phyloP scores from a whole-genome alignment of 2,888 invertebrate species.

The Dexiosoma caninum region DNA sequence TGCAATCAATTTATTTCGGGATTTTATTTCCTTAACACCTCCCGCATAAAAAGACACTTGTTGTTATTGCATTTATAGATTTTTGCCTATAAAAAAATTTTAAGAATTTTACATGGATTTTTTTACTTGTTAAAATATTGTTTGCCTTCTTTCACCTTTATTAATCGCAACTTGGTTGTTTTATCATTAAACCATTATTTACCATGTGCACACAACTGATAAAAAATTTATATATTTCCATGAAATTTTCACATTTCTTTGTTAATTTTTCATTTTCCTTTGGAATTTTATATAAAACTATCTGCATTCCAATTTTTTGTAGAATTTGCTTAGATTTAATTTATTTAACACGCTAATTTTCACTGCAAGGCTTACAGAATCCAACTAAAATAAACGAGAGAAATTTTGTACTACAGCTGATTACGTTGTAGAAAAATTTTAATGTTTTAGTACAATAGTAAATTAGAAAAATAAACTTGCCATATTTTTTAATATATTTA shows the following conservation, averaged over 20 bases:
- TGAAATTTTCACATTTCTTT: neutral
- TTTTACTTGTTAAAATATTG: neutral
- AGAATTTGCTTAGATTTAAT: too few species aligned
- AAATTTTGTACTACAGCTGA: conserved; percentile 32
- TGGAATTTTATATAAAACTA: neutral
- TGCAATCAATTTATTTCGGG: neutral
- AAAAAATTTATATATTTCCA: neutral
- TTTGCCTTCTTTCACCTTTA: neutral
- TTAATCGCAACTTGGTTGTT: neutral
- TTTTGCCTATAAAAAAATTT: neutral
- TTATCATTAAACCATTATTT: neutral
- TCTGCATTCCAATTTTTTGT: neutral
- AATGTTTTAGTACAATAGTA: conserved; percentile 5
- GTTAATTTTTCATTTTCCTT: too few species aligned
- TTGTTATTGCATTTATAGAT: conserved; percentile 30
- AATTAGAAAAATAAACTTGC: neutral
- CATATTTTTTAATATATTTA: too few species aligned
- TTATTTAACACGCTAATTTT: conserved; percentile 49
- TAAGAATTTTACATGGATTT: neutral
- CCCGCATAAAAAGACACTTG: conserved; percentile 6
- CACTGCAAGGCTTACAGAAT: conserved; percentile 35
- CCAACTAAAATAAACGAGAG: conserved; percentile 28
- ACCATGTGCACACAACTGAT: neutral
- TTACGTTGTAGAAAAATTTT: neutral
- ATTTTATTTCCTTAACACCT: neutral